These are phyloP conservation scores for Ephydatia muelleri DNA, from an alignment of 37 sponge, comb jelly and placozoan genomes.

Conservation along the genomic window DNA sequence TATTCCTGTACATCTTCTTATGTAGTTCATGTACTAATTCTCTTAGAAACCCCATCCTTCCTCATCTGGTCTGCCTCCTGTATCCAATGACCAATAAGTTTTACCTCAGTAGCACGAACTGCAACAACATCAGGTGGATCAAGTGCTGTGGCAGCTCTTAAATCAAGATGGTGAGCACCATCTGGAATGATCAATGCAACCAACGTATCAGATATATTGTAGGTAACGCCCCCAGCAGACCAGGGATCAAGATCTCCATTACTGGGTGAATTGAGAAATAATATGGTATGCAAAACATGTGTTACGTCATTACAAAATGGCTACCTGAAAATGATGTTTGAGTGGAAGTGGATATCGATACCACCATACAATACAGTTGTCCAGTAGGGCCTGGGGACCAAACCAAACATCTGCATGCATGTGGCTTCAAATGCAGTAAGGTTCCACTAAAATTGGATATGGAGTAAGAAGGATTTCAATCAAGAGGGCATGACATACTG, in stretches of 20 bases:
- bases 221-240: constrained; percentile 87
- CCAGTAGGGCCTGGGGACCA: constrained; percentile 48
- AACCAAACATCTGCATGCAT: constrained; percentile 46
- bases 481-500: constrained; percentile 23
- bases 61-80: not conserved
- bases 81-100: constrained; percentile 64
- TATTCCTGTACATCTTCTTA: too few species aligned
- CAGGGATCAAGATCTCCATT: constrained; percentile 96
- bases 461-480: not conserved
- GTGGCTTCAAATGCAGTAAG: constrained; percentile 22
- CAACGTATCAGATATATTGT: constrained; percentile 65
- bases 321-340: constrained; percentile 90
- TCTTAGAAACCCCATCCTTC: too few species aligned
- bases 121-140: constrained; percentile 61
- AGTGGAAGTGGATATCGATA: constrained; percentile 56
- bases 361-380: constrained; percentile 55
- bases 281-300: not conserved
- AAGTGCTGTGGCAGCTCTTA: constrained; percentile 47
- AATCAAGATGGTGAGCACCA: constrained; percentile 96
- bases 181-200: constrained; percentile 78
- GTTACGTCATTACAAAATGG: not conserved
- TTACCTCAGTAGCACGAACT: constrained; percentile 51
- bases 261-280: constrained; percentile 15
- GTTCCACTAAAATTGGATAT: constrained; percentile 42
- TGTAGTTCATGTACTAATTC: not conserved